Conservation (phyloP, 2,888 invertebrate species). For the Serrognathus titanus region DNA sequence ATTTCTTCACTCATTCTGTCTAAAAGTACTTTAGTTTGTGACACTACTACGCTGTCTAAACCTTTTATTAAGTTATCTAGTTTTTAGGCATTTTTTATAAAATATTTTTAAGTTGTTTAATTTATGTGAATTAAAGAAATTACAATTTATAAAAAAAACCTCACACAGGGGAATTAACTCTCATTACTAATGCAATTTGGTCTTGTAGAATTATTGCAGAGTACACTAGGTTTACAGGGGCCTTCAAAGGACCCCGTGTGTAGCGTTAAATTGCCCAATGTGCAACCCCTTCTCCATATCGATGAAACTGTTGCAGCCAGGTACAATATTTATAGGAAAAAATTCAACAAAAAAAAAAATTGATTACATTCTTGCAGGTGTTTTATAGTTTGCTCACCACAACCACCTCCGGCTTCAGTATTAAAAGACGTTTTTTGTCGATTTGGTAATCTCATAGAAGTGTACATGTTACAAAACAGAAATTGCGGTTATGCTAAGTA, state of each 20-base stretch:
- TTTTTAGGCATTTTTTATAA: no score
- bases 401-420: constrained; percentile 70
- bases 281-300: constrained; percentile 65
- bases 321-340: constrained; percentile 33
- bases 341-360: background rate
- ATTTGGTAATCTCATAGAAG: constrained; percentile 87
- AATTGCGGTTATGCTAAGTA: constrained; percentile 93
- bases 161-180: no score
- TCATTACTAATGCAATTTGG: no score
- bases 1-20: no score
- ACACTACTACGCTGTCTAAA: no score
- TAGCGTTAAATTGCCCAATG: constrained; percentile 69
- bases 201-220: constrained; percentile 12
- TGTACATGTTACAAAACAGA: constrained; percentile 83
- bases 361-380: constrained; percentile 45
- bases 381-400: constrained; percentile 63
- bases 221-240: constrained; percentile 5
- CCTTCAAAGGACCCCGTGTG: constrained; percentile 49
- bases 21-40: no score
- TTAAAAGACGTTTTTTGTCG: constrained; percentile 86
- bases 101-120: no score
- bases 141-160: no score
- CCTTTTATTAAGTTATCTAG: no score
- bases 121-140: no score
- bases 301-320: constrained; percentile 65